Evolutionary conservation across 2,113 vertebrate genomes (phyloP), one percentile per base, ranked within the genome.

Genomic region (Pardalotus punctatus): DNA sequence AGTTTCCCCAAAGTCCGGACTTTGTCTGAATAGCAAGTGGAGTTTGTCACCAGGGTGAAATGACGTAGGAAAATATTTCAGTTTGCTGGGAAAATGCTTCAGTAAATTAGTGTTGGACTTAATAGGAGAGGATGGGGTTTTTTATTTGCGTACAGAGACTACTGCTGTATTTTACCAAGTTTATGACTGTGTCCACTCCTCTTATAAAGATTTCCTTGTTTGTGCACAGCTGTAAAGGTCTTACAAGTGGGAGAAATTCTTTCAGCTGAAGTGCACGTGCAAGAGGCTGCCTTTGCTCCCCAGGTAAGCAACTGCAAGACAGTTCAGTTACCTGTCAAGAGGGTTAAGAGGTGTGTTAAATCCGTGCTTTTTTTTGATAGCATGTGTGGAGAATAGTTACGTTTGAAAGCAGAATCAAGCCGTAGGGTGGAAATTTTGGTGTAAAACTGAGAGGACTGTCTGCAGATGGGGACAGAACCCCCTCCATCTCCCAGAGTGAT

Each of bases 121-220:
- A 50, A 14, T 80, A 65, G 45, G 60, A 80, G 15, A 88, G 12
- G 47, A 88, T 71, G 38, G 22, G 2, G 0, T 0, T 3, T 56
- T 93, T 95, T 93, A 93, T 82, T 93, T 81, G 71, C 0, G 0
- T 36, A 67, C 43, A 93, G 71, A 82, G 42, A 54, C 36, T 58
- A 38, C 47, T 80, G 62, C 62, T 92, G 22, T 79, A 43, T 90
- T 92, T 95, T 88, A 66, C 35, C 79, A 88, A 86, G 64, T 92
- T 94, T 94, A 90, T 73, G 35, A 58, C 54, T 80, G 24, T 58
- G 50, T 90, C 43, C 35, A 40, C 33, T 84, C 35, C 38, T 80
- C 61, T 90, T 70, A 78, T 27, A 86, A 95, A 93, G 64, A 86
- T 83, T 74, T 86, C 71, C 43, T 95, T 94, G 72, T 67, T 81